Conservation (phyloP, 2,113 vertebrate species). For the Rutilus rutilus region DNA sequence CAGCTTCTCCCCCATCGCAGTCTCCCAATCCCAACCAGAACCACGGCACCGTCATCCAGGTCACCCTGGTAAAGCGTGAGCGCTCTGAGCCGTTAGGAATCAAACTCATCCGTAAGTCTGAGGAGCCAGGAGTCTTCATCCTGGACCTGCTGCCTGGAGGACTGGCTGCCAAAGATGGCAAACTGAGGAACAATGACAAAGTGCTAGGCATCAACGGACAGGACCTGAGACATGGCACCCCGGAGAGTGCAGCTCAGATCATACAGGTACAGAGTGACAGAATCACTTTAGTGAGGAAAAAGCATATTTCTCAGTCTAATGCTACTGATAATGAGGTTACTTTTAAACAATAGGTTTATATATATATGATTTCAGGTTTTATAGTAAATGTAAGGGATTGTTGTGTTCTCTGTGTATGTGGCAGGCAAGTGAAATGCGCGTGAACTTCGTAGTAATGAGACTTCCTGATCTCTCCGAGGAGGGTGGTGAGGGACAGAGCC, state of each 20-base stretch:
- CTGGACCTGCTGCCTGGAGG: slow-evolving; percentile 88
- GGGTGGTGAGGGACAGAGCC: slow-evolving; percentile 73
- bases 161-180: slow-evolving; percentile 88
- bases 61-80: slow-evolving; percentile 84
- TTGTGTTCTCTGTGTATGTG: neutral
- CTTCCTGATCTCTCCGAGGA: slow-evolving; percentile 78
- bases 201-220: slow-evolving; percentile 91
- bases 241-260: slow-evolving; percentile 90
- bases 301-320: neutral
- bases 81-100: slow-evolving; percentile 85
- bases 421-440: slow-evolving; percentile 85
- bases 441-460: slow-evolving; percentile 90
- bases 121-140: slow-evolving; percentile 88
- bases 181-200: slow-evolving; percentile 86
- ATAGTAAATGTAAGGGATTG: neutral
- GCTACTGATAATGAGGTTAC: neutral
- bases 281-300: neutral
- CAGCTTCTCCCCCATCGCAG: slow-evolving; percentile 61
- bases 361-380: neutral
- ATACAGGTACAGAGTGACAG: slow-evolving; percentile 82
- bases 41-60: slow-evolving; percentile 80
- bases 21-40: slow-evolving; percentile 56
- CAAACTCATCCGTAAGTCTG: slow-evolving; percentile 89
- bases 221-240: slow-evolving; percentile 89
- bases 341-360: neutral